These are phyloP conservation scores for Aviceda subcristata DNA, from an alignment of 2,113 vertebrate species.

Conservation along the genomic window DNA sequence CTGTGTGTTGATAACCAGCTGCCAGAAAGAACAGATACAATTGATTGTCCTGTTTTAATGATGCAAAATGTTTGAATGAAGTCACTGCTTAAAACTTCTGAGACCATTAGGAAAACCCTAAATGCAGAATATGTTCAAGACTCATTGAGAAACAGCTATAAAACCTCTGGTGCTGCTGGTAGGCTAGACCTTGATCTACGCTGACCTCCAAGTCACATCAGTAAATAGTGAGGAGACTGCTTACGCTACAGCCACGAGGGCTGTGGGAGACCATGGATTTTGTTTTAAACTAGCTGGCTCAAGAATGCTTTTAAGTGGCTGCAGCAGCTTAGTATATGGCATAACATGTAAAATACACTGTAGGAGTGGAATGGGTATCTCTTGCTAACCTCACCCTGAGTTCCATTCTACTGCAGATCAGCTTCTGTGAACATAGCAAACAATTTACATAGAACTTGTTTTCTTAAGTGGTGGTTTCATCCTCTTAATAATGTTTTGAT, in stretches of 20 bases:
- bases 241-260: background rate
- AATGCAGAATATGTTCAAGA: background rate
- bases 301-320: background rate
- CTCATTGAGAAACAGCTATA: background rate
- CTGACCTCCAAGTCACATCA: background rate
- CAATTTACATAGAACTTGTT: background rate
- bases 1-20: background rate
- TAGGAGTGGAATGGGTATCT: background rate
- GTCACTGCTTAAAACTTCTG: background rate
- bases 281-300: background rate
- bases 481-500: background rate
- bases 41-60: background rate
- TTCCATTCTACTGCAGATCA: background rate
- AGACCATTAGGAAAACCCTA: background rate
- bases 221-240: background rate
- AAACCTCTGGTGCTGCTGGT: background rate
- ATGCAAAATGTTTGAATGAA: background rate
- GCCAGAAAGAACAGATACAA: background rate
- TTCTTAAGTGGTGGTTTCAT: background rate
- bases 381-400: background rate
- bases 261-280: background rate
- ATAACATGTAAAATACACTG: background rate
- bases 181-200: background rate
- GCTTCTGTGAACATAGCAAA: background rate
- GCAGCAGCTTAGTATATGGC: background rate